Evolutionary conservation across 2,113 vertebrate species (phyloP), one percentile per base, ranked within the genome.

Genomic region (Pungitius pungitius): DNA sequence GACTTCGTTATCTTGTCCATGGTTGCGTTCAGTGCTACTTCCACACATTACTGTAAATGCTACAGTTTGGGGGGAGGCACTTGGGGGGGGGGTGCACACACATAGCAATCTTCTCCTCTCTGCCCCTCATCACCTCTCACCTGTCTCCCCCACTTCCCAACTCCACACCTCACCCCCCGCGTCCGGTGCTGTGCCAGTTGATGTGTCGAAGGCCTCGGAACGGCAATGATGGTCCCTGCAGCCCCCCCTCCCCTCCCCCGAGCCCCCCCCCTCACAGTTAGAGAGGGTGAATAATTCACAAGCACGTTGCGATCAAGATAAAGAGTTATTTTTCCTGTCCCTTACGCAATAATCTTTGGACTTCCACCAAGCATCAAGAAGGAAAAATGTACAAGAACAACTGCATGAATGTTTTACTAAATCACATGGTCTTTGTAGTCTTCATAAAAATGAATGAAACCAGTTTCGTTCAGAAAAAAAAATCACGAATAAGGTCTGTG

Each of bases 381-480:
- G 9, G 3, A 52, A 26, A 59, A 85, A 92, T 94, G 92, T 94
- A 93, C 92, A 92, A 93, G 90, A 89, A 90, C 89, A 91, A 89
- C 89, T 83, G 77, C 76, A 91, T 93, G 77, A 93, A 90, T 87
- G 1, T 83, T 94, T 91, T 64, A 94, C 61, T 47, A 57, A 84
- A 89, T 85, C 20, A 65, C 71, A 84, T 77, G 43, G 78, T 13
- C 65, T 65, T 73, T 77, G 85, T n/a, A n/a, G n/a, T n/a, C n/a
- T n/a, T n/a, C n/a, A n/a, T n/a, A n/a, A n/a, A n/a, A n/a, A n/a
- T n/a, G n/a, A n/a, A n/a, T n/a, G n/a, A n/a, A n/a, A n/a, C n/a
- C n/a, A n/a, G n/a, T n/a, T n/a, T n/a, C n/a, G n/a, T n/a, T n/a
- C n/a, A n/a, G n/a, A n/a, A n/a, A n/a, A n/a, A n/a, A n/a, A n/a